Base-by-base conservation (phyloP, 2,888 invertebrate species). In the Ashinkailepas kermadecensis region DNA sequence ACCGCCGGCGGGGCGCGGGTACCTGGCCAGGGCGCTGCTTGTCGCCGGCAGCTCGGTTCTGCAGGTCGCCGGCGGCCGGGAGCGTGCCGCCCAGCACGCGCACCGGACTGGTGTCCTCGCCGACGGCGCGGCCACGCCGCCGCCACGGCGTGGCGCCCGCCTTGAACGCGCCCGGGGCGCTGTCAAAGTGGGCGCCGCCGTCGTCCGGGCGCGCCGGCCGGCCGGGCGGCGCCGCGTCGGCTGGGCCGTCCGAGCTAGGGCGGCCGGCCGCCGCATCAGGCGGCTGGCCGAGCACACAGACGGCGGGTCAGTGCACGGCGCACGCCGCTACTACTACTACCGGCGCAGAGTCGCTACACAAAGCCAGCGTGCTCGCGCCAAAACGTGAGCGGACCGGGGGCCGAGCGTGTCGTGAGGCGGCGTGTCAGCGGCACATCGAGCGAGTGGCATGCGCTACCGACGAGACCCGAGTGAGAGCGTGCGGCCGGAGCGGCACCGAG, bases 21-120 rank as follows among this genome's bases (percentile, higher is more conserved):
- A 7, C 8, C 12, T 13, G 18, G 39, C 18, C 39, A 54, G 8
- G 74, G 11, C n/a, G 23, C 67, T 67, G 67, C 25, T 25, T 8
- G 23, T n/a, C 62, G 62, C 62, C 11, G 67, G 12, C 67, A 13
- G 25, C n/a, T 23, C 9, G 67, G 25, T 10, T 23, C 21, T 6
- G n/a, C n/a, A 21, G 67, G 23, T n/a, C 62, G 62, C 62, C 11
- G 67, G 12, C 67, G 12, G 25, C n/a, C 12, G 67, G 67, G 25
- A 25, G 67, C 67, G 67, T 25, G 2, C 74, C 74, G 74, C 74
- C 74, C 13, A 74, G 74, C 74, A 74, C 54, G 8, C 74, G 74
- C 54, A 4, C 39, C 39, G 74, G 74, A 10, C 74, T 74, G 74
- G 7, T 7, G 15, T 25, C 13, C 18, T 74, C 74, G 18, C 54